Evolutionary conservation across 2,888 invertebrate species (phyloP).

Genomic region (Lomographa bimaculata): DNA sequence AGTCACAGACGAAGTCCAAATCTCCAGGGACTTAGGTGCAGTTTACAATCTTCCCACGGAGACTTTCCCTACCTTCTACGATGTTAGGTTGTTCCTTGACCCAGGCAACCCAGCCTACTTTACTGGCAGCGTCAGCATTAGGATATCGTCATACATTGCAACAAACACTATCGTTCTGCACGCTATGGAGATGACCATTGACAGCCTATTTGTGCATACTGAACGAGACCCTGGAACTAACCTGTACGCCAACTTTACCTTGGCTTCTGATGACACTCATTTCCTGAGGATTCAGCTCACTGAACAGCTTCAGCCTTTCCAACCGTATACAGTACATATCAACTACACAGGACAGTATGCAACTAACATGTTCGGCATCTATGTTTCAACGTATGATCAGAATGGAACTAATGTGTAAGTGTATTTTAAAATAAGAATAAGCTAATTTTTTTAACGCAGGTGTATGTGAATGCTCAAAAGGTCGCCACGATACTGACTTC

Average conservation of each 20-base stretch:
- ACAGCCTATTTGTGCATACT: conserved; percentile 40
- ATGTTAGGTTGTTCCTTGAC: conserved; percentile 71
- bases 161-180: conserved; percentile 70
- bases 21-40: conserved; percentile 35
- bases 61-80: conserved; percentile 79
- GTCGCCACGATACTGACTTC: too few relatives aligned
- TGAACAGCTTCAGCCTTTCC: conserved; percentile 48
- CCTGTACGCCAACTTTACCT: conserved; percentile 37
- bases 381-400: conserved; percentile 79
- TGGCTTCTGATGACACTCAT: conserved; percentile 66
- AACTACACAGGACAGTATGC: conserved; percentile 82
- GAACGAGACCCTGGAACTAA: conserved; percentile 36
- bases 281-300: conserved; percentile 73
- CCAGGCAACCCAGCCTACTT: conserved; percentile 67
- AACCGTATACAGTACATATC: conserved; percentile 77
- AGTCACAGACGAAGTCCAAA: conserved; percentile 23
- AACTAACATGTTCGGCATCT: conserved; percentile 85
- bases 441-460: too few relatives aligned
- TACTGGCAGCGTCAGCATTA: conserved; percentile 69
- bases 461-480: too few relatives aligned
- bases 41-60: conserved; percentile 80
- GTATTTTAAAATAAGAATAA: conserved; percentile 11
- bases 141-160: conserved; percentile 45
- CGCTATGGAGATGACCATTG: conserved; percentile 68
- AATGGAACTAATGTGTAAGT: conserved; percentile 55